Conservation (phyloP, 1,140 invertebrate species). For the Sarcophaga peregrina region DNA sequence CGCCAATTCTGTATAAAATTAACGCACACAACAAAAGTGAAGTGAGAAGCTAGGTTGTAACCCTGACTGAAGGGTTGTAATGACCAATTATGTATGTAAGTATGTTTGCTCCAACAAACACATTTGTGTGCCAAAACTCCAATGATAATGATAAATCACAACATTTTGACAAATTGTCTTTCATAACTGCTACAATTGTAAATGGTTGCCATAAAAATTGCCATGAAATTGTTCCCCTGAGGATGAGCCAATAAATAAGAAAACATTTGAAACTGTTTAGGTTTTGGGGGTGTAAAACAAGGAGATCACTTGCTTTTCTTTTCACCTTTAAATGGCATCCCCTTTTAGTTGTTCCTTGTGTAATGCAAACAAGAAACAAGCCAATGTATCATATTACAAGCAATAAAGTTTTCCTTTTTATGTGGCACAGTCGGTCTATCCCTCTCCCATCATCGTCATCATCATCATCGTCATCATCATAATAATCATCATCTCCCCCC, state of each 20-base stretch:
- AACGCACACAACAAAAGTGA: no score
- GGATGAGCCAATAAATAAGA: background rate
- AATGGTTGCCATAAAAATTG: background rate
- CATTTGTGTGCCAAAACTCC: background rate
- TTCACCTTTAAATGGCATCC: background rate
- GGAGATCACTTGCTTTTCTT: background rate
- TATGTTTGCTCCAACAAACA: no score
- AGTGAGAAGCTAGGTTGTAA: no score
- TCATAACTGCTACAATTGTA: background rate
- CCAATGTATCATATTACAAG: background rate
- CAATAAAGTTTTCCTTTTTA: background rate
- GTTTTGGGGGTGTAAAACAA: background rate
- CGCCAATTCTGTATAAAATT: no score
- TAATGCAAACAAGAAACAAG: background rate
- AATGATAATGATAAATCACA: conserved; percentile 17
- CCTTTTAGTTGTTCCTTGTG: background rate
- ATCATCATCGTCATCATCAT: background rate
- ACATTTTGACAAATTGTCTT: conserved; percentile 13
- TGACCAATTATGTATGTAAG: no score
- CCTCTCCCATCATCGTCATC: background rate
- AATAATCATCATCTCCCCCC: background rate
- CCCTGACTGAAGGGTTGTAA: no score
- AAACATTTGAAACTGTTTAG: background rate
- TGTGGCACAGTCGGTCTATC: background rate
- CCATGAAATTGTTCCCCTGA: background rate